Conservation (phyloP, 2,797 vertebrate genomes). For the Numenius phaeopus region DNA sequence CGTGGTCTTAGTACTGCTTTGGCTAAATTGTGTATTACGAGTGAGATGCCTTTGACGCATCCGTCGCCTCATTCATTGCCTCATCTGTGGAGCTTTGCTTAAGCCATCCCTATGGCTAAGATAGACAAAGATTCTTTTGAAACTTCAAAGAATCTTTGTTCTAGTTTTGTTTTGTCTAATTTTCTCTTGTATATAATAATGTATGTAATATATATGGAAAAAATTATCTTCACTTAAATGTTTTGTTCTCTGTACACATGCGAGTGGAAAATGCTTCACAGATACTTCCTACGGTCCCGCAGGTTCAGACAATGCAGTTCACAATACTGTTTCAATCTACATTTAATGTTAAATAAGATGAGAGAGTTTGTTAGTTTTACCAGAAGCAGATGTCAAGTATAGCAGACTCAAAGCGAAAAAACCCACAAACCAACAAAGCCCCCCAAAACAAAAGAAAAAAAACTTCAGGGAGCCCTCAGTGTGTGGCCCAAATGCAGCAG, state of each 20-base stretch:
- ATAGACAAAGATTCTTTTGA: conserved; percentile 55
- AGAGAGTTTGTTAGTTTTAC: neutral
- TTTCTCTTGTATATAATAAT: conserved; percentile 1
- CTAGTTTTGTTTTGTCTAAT: conserved; percentile 47
- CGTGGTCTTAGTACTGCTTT: neutral
- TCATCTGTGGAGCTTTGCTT: conserved; percentile 23
- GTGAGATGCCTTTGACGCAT: conserved; percentile 1
- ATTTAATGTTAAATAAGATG: conserved; percentile 10
- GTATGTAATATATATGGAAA: conserved; percentile 25
- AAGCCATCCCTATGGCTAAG: neutral
- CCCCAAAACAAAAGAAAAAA: neutral
- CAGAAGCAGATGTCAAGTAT: conserved; percentile 36
- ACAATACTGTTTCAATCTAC: neutral
- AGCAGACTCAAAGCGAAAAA: neutral
- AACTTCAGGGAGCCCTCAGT: neutral
- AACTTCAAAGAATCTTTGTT: conserved; percentile 58
- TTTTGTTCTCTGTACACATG: neutral
- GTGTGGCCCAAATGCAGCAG: neutral
- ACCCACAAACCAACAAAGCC: neutral
- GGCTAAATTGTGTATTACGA: neutral
- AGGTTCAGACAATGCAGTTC: conserved; percentile 6
- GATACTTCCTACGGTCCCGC: neutral
- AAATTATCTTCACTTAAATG: neutral
- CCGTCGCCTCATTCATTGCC: conserved; percentile 5
- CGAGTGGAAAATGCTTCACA: neutral